A percentile compares a stretch with the other conserved stretches of the same genome.
These are phyloP conservation scores for Drosophila hawaiiensis DNA, from an alignment of 2,888 invertebrate species.

Conservation along the genomic window DNA sequence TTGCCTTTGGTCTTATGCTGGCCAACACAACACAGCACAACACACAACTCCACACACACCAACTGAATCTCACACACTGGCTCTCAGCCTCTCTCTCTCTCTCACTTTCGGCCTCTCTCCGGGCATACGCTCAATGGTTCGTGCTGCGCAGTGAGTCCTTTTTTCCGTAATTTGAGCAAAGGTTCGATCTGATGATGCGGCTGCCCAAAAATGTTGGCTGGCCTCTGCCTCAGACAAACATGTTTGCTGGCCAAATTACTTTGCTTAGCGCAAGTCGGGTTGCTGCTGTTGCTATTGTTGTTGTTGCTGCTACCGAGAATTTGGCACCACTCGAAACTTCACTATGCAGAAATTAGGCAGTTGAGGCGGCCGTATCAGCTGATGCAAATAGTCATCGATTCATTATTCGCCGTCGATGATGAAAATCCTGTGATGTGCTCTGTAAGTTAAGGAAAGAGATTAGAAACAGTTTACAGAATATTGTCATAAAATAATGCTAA, in stretches of 20 bases:
- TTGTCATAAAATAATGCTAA: not conserved
- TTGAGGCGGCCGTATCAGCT: conserved; percentile 69
- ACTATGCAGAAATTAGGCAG: conserved; percentile 59
- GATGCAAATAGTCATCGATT: conserved; percentile 78
- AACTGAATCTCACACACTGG: conserved; percentile 20
- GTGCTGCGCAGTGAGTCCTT: conserved; percentile 57
- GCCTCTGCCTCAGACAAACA: conserved; percentile 60
- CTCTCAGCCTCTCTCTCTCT: conserved; percentile 21
- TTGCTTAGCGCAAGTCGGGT: conserved; percentile 37
- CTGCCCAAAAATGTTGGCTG: conserved; percentile 53
- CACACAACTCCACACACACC: conserved; percentile 31
- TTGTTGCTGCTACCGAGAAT: conserved; percentile 37
- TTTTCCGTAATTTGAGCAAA: conserved; percentile 25
- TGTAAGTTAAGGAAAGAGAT: conserved; percentile 29
- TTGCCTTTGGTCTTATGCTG: conserved; percentile 32
- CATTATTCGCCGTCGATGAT: conserved; percentile 74
- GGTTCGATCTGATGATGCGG: conserved; percentile 57
- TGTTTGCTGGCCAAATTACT: conserved; percentile 60
- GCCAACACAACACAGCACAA: conserved; percentile 33
- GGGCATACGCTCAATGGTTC: conserved; percentile 51
- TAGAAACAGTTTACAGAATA: not conserved
- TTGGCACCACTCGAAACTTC: conserved; percentile 59
- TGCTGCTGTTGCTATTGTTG: conserved; percentile 37
- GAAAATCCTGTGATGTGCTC: conserved; percentile 60
- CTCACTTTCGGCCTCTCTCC: conserved; percentile 30